A percentile compares a stretch with the other conserved stretches of the same genome.
phyloP scores from a whole-genome alignment of 2,797 vertebrate genomes.

The Epinephelus coioides region DNA sequence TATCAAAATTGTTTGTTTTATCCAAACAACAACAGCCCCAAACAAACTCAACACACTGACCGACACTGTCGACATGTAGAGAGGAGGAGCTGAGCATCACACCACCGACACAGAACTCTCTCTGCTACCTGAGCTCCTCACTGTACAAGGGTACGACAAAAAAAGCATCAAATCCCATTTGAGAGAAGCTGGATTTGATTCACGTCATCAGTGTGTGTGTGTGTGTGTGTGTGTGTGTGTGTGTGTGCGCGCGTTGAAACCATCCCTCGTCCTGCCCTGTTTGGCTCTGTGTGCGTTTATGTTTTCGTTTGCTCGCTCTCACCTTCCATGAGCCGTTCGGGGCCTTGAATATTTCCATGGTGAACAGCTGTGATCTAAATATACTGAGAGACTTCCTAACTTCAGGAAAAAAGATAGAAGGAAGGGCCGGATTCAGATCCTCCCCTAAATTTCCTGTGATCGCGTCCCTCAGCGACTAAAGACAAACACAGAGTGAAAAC shows the following conservation, averaged over 20 bases:
- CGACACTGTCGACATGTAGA: too few relatives aligned
- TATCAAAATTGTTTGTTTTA: too few relatives aligned
- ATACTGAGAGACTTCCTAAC: conserved; percentile 79
- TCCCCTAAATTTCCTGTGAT: conserved; percentile 68
- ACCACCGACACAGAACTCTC: not conserved
- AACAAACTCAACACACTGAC: too few relatives aligned
- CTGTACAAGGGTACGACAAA: not conserved
- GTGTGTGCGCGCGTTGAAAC: too few relatives aligned
- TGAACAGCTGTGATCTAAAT: conserved; percentile 87
- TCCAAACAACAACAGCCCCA: too few relatives aligned
- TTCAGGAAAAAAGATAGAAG: conserved; percentile 82
- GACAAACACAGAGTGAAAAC: conserved; percentile 28
- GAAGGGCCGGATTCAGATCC: conserved; percentile 64
- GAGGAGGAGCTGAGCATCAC: too few relatives aligned
- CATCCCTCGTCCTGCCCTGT: not conserved
- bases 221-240: too few relatives aligned
- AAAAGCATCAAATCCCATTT: not conserved
- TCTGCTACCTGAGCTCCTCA: not conserved
- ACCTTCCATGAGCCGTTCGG: conserved; percentile 45
- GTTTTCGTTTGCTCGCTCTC: conserved; percentile 34
- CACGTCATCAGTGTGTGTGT: too few relatives aligned
- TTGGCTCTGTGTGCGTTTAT: not conserved
- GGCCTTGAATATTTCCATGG: conserved; percentile 81
- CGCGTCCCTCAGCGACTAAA: conserved; percentile 25
- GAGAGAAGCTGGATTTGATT: too few relatives aligned